A percentile compares a stretch with the other conserved stretches of the same genome.
Evolutionary conservation across 1,140 invertebrate genomes (phyloP).

Genomic region (Danaus plexippus): DNA sequence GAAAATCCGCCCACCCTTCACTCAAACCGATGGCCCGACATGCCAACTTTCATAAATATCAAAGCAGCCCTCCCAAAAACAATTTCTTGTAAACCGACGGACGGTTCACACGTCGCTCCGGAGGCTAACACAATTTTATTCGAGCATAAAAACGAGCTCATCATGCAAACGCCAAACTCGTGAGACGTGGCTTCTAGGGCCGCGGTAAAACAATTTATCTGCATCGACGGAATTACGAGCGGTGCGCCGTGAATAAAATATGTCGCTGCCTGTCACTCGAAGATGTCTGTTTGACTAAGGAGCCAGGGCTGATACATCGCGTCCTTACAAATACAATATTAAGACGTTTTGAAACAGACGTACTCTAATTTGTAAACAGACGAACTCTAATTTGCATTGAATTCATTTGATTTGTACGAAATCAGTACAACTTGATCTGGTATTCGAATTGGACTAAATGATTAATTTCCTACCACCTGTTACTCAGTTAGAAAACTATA

Average conservation of each 20-base stretch:
- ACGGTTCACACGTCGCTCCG: conserved; percentile 52
- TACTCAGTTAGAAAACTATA: too few species aligned
- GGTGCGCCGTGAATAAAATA: conserved; percentile 66
- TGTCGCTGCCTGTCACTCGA: conserved; percentile 64
- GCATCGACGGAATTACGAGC: conserved; percentile 67
- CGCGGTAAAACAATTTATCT: conserved; percentile 71
- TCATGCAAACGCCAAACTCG: conserved; percentile 67
- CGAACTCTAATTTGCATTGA: not conserved
- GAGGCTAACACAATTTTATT: conserved; percentile 69
- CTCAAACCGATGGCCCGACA: conserved; percentile 46
- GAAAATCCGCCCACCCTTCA: conserved; percentile 53
- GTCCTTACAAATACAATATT: conserved; percentile 10
- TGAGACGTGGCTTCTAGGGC: conserved; percentile 56
- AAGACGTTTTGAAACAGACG: not conserved
- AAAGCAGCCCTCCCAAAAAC: conserved; percentile 60
- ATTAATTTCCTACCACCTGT: too few species aligned
- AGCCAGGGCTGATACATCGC: conserved; percentile 32
- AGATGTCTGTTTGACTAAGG: conserved; percentile 37
- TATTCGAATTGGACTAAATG: too few species aligned
- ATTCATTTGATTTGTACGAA: too few species aligned
- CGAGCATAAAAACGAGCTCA: conserved; percentile 69
- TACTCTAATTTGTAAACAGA: not conserved
- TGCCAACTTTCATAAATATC: conserved; percentile 68
- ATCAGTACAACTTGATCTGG: too few species aligned
- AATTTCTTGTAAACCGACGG: conserved; percentile 54